A percentile compares a stretch with the other conserved stretches of the same genome.
These are phyloP conservation scores for Drosophila testacea DNA, from an alignment of 2,888 invertebrate species.

Conservation along the genomic window DNA sequence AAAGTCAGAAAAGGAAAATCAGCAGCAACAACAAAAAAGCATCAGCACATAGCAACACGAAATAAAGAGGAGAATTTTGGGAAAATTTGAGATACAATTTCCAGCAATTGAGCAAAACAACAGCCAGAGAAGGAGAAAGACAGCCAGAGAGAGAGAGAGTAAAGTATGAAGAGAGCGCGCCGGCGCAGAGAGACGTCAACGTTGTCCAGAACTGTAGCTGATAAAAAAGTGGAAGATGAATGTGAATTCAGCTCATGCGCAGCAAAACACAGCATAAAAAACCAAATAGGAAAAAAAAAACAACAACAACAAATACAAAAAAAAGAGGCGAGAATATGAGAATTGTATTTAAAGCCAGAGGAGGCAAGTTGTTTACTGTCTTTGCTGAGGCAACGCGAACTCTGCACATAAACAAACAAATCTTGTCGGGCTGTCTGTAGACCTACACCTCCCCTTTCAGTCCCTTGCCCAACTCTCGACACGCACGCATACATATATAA, in stretches of 20 bases:
- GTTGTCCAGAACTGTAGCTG: constrained; percentile 20
- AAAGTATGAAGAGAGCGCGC: constrained; percentile 17
- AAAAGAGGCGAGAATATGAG: constrained; percentile 15
- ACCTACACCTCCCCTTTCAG: constrained; percentile 1
- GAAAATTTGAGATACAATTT: constrained; percentile 46
- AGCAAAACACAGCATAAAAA: constrained; percentile 33
- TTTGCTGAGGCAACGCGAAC: constrained; percentile 53
- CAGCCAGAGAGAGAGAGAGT: background rate
- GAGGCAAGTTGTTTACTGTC: constrained; percentile 56
- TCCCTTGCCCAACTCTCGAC: background rate
- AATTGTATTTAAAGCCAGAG: constrained; percentile 38
- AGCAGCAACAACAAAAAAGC: constrained; percentile 8
- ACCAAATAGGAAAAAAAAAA: background rate
- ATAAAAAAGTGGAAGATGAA: constrained; percentile 38
- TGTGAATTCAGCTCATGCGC: constrained; percentile 54
- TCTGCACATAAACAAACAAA: constrained; percentile 59
- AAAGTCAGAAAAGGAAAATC: constrained; percentile 5
- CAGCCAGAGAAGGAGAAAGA: constrained; percentile 4
- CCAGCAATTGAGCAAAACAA: constrained; percentile 31
- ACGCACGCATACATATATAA: constrained; percentile 3
- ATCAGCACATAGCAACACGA: constrained; percentile 50
- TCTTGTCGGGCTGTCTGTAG: constrained; percentile 41
- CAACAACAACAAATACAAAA: no score
- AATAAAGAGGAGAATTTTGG: constrained; percentile 14
- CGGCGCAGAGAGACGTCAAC: constrained; percentile 40